phyloP scores from a whole-genome alignment of 2,888 invertebrate species.

The Acanthosepion esculentum region DNA sequence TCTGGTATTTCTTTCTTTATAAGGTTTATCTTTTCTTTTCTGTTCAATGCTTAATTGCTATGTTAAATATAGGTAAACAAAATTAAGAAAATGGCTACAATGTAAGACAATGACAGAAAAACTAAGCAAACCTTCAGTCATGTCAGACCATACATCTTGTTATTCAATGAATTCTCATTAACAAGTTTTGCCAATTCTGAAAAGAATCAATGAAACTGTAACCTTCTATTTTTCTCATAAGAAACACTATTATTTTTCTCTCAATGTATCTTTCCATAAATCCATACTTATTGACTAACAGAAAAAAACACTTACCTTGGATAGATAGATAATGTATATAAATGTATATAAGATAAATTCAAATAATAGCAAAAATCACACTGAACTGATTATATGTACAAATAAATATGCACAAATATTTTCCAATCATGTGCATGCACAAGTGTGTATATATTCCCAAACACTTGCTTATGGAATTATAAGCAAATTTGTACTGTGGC shows the following conservation, averaged over 20 bases:
- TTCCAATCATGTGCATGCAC: too few relatives aligned
- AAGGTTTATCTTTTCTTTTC: not conserved
- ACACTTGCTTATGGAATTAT: too few relatives aligned
- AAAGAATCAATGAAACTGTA: not conserved
- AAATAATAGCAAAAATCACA: too few relatives aligned
- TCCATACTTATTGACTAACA: not conserved
- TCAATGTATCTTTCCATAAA: not conserved
- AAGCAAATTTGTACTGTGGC: too few relatives aligned
- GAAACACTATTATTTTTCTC: not conserved
- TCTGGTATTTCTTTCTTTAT: not conserved
- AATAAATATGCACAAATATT: too few relatives aligned
- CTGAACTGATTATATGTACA: too few relatives aligned
- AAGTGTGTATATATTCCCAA: too few relatives aligned
- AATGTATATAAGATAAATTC: too few relatives aligned
- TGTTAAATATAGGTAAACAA: not conserved
- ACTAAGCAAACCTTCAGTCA: not conserved
- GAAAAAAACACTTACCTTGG: not conserved
- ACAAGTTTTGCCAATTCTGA: not conserved
- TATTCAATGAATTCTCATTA: not conserved
- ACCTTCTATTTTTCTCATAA: not conserved
- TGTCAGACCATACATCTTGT: not conserved
- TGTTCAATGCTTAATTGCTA: not conserved
- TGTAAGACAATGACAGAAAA: not conserved
- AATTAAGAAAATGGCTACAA: not conserved
- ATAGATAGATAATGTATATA: not conserved